Conservation (phyloP, 2,113 vertebrate species). For the Grallaria varia region DNA sequence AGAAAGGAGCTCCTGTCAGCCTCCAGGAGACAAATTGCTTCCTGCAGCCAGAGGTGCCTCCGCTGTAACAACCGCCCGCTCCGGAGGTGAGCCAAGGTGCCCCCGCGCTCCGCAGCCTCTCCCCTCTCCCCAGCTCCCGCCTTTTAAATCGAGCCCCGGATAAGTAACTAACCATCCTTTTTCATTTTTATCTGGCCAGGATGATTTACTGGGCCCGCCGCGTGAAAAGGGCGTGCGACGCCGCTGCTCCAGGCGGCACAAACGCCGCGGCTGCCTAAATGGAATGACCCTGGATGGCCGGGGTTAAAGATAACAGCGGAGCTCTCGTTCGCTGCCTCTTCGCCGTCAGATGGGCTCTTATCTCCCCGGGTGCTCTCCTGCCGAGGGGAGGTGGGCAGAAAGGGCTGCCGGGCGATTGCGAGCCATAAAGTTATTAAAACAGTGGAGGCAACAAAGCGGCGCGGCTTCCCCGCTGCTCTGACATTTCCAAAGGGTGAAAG, state of each 20-base stretch:
- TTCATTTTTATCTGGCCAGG: constrained; percentile 17
- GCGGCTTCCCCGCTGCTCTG: neutral
- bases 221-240: neutral
- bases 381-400: neutral
- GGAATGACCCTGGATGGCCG: neutral
- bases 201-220: neutral
- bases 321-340: neutral
- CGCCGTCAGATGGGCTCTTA: neutral
- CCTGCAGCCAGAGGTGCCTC: constrained; percentile 30
- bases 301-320: neutral
- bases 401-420: neutral
- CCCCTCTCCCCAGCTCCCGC: neutral
- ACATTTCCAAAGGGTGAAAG: constrained; percentile 34
- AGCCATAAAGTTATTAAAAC: neutral
- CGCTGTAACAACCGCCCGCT: neutral
- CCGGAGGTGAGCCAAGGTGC: constrained; percentile 12
- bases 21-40: constrained; percentile 49
- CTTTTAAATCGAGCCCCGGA: neutral
- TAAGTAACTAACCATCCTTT: neutral
- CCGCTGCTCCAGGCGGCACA: neutral
- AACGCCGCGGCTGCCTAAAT: neutral
- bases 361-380: neutral
- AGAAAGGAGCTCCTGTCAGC: constrained; percentile 50
- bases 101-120: neutral
- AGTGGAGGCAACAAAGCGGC: neutral